These are phyloP conservation scores for Chloroceryle amazona DNA, from an alignment of 2,797 vertebrate species.

Conservation along the genomic window DNA sequence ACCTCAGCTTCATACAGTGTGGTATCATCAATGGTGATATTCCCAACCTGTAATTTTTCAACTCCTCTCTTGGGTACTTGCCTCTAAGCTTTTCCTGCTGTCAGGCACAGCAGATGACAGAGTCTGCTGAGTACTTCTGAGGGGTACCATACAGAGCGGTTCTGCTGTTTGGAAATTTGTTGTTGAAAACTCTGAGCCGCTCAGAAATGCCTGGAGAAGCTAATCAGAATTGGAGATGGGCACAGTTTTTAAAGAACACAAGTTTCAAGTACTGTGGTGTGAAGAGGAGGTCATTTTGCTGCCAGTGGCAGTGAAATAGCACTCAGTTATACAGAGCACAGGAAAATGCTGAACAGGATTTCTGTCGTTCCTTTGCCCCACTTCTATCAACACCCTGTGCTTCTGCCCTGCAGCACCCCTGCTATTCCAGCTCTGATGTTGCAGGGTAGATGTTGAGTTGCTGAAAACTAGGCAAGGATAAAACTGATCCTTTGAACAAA, in stretches of 20 bases:
- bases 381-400: neutral
- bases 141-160: neutral
- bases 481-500: conserved; percentile 40
- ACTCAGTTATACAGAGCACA: neutral
- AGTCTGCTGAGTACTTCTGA: neutral
- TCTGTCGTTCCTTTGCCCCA: neutral
- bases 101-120: neutral
- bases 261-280: neutral
- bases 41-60: neutral
- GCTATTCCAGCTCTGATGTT: conserved; percentile 11
- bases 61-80: neutral
- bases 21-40: neutral
- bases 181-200: neutral
- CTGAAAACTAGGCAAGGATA: conserved; percentile 19
- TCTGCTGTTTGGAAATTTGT: neutral
- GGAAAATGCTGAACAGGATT: conserved; percentile 10
- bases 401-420: conserved; percentile 28
- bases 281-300: neutral
- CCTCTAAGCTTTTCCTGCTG: conserved; percentile 7
- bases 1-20: neutral
- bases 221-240: conserved; percentile 27
- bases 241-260: neutral
- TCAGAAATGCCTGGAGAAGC: neutral
- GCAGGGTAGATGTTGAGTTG: neutral
- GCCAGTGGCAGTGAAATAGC: neutral